Conservation (phyloP, 2,797 vertebrate genomes). For the Scarus forsteni region DNA sequence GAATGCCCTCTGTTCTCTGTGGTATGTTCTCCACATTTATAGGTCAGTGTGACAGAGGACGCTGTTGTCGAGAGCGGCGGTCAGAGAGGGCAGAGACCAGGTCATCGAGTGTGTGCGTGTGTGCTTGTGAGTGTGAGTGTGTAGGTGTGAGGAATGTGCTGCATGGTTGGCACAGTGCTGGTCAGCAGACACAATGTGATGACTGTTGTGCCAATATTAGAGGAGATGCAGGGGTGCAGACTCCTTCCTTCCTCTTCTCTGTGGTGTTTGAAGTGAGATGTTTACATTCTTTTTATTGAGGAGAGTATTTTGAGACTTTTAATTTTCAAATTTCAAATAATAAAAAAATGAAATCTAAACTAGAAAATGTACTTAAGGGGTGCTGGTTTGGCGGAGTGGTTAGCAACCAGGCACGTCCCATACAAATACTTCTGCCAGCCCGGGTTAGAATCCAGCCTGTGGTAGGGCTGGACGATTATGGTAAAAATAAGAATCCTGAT, state of each 20-base stretch:
- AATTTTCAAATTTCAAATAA: too few species aligned
- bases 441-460: too few species aligned
- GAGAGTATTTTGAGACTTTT: too few species aligned
- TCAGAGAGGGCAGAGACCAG: slow-evolving; percentile 31
- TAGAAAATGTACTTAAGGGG: too few species aligned
- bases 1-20: slow-evolving; percentile 19
- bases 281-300: too few species aligned
- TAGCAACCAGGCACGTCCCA: too few species aligned
- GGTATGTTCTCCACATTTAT: slow-evolving; percentile 11
- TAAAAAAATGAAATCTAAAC: too few species aligned
- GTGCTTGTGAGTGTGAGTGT: slow-evolving; percentile 32
- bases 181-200: slow-evolving; percentile 47
- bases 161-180: slow-evolving; percentile 16
- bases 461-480: too few species aligned
- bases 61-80: slow-evolving; percentile 26
- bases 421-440: too few species aligned
- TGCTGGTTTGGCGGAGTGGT: too few species aligned
- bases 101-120: slow-evolving; percentile 15
- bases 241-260: too few species aligned
- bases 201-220: slow-evolving; percentile 26
- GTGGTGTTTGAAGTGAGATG: background rate
- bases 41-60: slow-evolving; percentile 54
- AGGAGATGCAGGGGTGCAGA: background rate
- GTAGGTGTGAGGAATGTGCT: slow-evolving; percentile 54
- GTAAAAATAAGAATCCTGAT: too few species aligned